Base-by-base conservation (phyloP, 2,888 invertebrate species). In the Sturmia bella region DNA sequence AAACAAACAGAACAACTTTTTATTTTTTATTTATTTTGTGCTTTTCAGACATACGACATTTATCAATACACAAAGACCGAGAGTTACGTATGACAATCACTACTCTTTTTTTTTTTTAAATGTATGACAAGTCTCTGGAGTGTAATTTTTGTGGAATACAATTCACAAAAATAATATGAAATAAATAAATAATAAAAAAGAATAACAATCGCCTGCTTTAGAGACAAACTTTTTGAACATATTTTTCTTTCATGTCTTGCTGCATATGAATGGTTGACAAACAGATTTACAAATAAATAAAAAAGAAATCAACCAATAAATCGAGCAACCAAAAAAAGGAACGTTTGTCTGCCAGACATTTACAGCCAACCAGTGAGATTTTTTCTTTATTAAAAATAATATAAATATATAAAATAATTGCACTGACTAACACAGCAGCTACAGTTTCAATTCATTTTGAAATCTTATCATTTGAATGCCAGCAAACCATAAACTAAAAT, bases 401-500 rank as follows among this genome's bases (percentile, higher is more conserved):
- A 43, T 9, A 24, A 5, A 6, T 9, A 17, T 15, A 56, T 43
- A 43, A 56, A 11, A 66, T 17, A 24, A 9, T 41, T 43, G n/a
- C 13, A 64, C n/a, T 15, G 21, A 19, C 19, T 41, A 45, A 45
- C 61, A 57, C 61, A 57, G 66, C 9, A 48, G 43, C 66, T 64
- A 41, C 57, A 72, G 52, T 72, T 78, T 43, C 54, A 64, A 77
- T 75, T 70, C 70, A 21, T 50, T 73, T 73, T 45, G 48, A 75
- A 76, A 73, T 77, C 75, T 76, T 68, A 78, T 73, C 68, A 68
- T 80, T 72, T 68, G 43, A 86, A 85, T 85, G 85, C 85, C 87
- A 86, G 78, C 86, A 83, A 86, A 78, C 85, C 87, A 85, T 81
- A 61, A 77, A 70, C 43, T 45, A 54, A 13, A 76, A 61, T 76